Evolutionary conservation across 2,888 invertebrate genomes (phyloP), one percentile per base, ranked within the genome.

Genomic region (Drosophila pseudotalamancana): DNA sequence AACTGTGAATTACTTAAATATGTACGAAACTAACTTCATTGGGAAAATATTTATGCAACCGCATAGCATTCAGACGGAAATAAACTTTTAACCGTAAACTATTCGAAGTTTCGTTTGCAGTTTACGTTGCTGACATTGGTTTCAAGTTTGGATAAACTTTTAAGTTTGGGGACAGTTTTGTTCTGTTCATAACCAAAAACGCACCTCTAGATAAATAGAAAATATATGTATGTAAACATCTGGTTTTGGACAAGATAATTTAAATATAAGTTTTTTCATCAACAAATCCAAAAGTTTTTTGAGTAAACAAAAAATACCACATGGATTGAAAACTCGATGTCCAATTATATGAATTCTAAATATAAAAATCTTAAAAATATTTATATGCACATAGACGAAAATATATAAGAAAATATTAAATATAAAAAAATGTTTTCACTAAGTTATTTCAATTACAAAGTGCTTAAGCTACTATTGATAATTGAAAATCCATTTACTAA

Each of bases 41-140:
- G 29, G 0, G 21, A 42, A 34, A 48, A 31, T 42, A 42, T 61
- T 49, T 60, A 59, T 31, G 19, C 35, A 42, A 18, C 21, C 37
- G 12, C 16, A 29, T 11, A 29, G 23, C 32, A 34, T 34, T 25
- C 40, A 32, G 55, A 29, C 31, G 45, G 29, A 49, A 32, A 39
- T 18, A 18, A 66, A 55, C 19, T 65, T 46, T 23, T 23, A 40
- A 14, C 23, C 19, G 29, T n/a, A 48, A 64, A 64, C 35, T 64
- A 55, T 35, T 16, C 9, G 34, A 18, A 42, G 34, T 48, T 40
- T 32, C 31, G 45, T 16, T 57, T 45, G 45, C 31, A 27, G 31
- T 60, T 48, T 18, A 21, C 40, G 16, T 43, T 23, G 37, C 34
- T 14, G 37, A 29, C 37, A 34, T 51, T 37, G 16, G 35, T 35